Conservation (phyloP, 2,888 invertebrate species). For the Sesia apiformis region DNA sequence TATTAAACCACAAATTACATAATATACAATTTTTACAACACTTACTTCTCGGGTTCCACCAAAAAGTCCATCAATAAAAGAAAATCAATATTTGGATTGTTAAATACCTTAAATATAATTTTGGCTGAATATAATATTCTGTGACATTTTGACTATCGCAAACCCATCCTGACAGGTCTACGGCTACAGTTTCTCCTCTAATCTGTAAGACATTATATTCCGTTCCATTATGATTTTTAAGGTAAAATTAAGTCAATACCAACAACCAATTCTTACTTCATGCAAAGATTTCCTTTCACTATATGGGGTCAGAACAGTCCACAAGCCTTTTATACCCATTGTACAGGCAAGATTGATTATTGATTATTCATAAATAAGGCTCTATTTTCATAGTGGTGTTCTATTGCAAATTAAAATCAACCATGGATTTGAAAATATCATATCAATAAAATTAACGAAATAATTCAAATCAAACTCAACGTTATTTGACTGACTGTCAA, state of each 20-base stretch:
- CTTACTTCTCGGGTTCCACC: too few species aligned
- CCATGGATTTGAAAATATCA: too few species aligned
- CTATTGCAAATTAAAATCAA: too few species aligned
- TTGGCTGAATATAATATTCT: constrained; percentile 81
- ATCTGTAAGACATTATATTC: constrained; percentile 30
- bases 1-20: too few species aligned
- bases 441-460: too few species aligned
- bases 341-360: too few species aligned
- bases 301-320: constrained; percentile 85
- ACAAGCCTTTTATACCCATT: constrained; percentile 94
- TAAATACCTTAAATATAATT: constrained; percentile 86
- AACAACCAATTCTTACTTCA: constrained; percentile 73
- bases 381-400: too few species aligned
- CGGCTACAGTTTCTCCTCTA: constrained; percentile 86
- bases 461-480: too few species aligned
- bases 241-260: constrained; percentile 7
- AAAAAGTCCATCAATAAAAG: too few species aligned
- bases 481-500: too few species aligned
- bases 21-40: too few species aligned
- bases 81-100: not conserved
- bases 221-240: not conserved
- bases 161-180: constrained; percentile 94
- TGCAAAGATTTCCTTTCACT: constrained; percentile 84
- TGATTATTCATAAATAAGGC: too few species aligned
- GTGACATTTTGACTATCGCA: constrained; percentile 88